Conservation (phyloP, 2,113 vertebrate genomes). For the Electrona antarctica region DNA sequence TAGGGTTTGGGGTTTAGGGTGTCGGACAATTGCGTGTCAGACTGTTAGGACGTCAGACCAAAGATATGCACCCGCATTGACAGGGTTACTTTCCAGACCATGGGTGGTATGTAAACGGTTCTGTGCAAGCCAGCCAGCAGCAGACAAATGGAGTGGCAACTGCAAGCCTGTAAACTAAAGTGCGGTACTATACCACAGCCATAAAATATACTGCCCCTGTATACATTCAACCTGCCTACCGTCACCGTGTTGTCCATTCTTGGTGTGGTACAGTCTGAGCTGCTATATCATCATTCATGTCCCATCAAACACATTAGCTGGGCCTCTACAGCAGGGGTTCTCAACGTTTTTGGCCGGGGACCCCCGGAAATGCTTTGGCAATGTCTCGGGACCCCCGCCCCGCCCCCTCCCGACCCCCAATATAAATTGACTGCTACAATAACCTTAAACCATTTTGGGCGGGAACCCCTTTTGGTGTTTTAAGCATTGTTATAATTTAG, state of each 20-base stretch:
- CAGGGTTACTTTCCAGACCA: conserved; percentile 24
- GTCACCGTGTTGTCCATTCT: not conserved
- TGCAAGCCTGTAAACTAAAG: not conserved
- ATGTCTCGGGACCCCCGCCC: too few species aligned
- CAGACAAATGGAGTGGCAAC: not conserved
- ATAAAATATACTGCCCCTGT: conserved; percentile 31
- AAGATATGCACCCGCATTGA: not conserved
- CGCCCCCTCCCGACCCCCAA: too few species aligned
- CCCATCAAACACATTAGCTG: not conserved
- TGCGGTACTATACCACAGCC: not conserved
- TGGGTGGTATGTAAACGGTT: conserved; percentile 59
- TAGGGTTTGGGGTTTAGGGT: too few species aligned
- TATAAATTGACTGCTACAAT: too few species aligned
- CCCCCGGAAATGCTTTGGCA: too few species aligned
- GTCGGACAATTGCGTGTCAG: too few species aligned
- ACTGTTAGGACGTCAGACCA: too few species aligned
- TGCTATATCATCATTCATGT: not conserved
- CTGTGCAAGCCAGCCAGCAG: conserved; percentile 18
- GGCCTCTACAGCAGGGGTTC: too few species aligned
- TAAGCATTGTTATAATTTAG: too few species aligned
- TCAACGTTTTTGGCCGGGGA: too few species aligned
- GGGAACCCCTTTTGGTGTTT: too few species aligned
- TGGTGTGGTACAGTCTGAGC: not conserved
- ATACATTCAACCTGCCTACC: not conserved
- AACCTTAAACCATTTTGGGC: too few species aligned